These are phyloP conservation scores for Drosophila elegans DNA, from an alignment of 1,140 invertebrate genomes.

Conservation along the genomic window DNA sequence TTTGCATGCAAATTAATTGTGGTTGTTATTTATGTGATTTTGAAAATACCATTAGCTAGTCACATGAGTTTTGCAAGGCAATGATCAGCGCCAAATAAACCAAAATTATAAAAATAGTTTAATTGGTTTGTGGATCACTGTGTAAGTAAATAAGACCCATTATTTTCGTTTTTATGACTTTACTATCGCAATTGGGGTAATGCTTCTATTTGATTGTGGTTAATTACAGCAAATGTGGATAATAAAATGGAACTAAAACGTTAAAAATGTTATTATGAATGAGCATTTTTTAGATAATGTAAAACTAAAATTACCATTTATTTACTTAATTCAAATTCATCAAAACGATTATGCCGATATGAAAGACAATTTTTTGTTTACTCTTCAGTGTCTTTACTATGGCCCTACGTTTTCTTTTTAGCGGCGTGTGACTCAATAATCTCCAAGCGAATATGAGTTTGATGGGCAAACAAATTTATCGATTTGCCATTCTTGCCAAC, in stretches of 20 bases:
- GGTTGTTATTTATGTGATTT: conserved; percentile 64
- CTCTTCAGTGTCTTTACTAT: not conserved
- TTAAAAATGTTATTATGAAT: too few relatives aligned
- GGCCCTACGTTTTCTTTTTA: too few relatives aligned
- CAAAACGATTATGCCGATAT: too few relatives aligned
- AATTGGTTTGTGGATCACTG: conserved; percentile 10
- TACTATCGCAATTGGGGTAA: conserved; percentile 15
- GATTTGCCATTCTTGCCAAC: conserved; percentile 35
- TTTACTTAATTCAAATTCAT: too few relatives aligned
- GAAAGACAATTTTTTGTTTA: not conserved
- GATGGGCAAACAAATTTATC: conserved; percentile 25
- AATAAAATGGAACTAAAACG: not conserved
- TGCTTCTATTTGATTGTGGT: not conserved
- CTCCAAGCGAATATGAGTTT: conserved; percentile 27
- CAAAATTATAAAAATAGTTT: conserved; percentile 19
- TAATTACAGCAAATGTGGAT: not conserved
- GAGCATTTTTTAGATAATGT: too few relatives aligned
- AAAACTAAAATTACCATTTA: too few relatives aligned
- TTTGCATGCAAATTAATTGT: conserved; percentile 73
- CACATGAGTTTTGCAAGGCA: conserved; percentile 22
- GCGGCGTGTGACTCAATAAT: conserved; percentile 24
- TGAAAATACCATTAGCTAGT: conserved; percentile 46
- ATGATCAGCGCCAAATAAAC: conserved; percentile 19
- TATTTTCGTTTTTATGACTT: conserved; percentile 26
- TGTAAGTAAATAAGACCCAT: conserved; percentile 9